Percentiles rank a stretch among this genome's conserved stretches.
Conservation (phyloP, 2,888 invertebrate species). For the Meta bourneti region DNA sequence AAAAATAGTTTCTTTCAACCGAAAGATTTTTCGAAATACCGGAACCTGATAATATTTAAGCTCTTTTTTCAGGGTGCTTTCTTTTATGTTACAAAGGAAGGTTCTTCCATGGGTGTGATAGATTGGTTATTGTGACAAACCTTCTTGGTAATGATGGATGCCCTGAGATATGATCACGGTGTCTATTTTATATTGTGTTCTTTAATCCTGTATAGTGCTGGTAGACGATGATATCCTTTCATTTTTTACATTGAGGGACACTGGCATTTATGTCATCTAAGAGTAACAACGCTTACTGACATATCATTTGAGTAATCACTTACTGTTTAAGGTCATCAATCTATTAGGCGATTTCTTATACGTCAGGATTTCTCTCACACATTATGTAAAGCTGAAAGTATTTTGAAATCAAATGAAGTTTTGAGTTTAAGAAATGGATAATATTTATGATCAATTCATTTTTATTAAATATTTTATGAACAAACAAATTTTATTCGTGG, state of each 20-base stretch:
- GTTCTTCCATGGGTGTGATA: not conserved
- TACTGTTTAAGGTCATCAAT: not conserved
- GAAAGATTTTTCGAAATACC: not conserved
- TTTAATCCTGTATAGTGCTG: not conserved
- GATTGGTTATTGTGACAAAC: constrained; percentile 25
- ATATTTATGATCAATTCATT: too few relatives aligned
- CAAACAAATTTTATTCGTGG: too few relatives aligned
- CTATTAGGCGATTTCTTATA: not conserved
- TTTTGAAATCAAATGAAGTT: too few relatives aligned
- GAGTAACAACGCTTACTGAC: not conserved
- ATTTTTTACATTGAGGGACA: not conserved
- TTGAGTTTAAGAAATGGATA: too few relatives aligned
- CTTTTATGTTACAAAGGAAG: not conserved
- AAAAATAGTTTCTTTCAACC: not conserved
- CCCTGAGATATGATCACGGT: constrained; percentile 12
- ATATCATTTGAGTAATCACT: not conserved
- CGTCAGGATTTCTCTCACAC: not conserved
- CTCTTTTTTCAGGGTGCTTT: not conserved
- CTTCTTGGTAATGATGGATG: constrained; percentile 36
- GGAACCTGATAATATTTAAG: not conserved
- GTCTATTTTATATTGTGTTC: constrained; percentile 3
- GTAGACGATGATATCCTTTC: not conserved
- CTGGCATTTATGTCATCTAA: not conserved
- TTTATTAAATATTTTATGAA: too few relatives aligned
- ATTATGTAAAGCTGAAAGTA: not conserved